Conservation (phyloP, 35 echinoderm and acorn worm species). For the Patiria miniata region DNA sequence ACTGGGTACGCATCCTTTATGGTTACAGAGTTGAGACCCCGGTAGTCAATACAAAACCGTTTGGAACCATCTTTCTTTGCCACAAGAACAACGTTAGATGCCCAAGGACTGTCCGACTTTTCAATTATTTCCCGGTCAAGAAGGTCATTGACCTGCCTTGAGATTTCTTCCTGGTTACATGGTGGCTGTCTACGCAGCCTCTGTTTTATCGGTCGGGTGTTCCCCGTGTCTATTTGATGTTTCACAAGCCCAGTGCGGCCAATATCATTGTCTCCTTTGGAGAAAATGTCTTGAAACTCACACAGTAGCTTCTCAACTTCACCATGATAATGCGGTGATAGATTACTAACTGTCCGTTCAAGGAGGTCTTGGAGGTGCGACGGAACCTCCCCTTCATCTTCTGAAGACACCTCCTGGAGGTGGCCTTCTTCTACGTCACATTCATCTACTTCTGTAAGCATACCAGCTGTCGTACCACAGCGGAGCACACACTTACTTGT, state of each 20-base stretch:
- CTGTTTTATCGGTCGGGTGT: constrained; percentile 45
- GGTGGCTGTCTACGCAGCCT: neutral
- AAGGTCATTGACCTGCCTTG: constrained; percentile 17
- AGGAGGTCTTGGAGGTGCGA: neutral
- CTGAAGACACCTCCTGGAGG: neutral
- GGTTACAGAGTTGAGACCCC: neutral
- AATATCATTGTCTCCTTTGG: constrained; percentile 31
- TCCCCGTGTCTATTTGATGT: constrained; percentile 39
- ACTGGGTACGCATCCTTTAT: too few relatives aligned
- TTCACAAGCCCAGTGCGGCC: constrained; percentile 23
- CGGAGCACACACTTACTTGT: neutral
- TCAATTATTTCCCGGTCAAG: constrained; percentile 25
- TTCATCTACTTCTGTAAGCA: constrained; percentile 14
- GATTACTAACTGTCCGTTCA: neutral
- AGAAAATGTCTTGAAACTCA: too few relatives aligned
- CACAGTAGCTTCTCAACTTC: too few relatives aligned
- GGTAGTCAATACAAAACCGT: constrained; percentile 51
- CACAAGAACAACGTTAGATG: constrained; percentile 46
- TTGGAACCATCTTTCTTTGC: constrained; percentile 54
- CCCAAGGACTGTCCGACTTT: constrained; percentile 50
- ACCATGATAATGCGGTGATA: neutral
- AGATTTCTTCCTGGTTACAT: constrained; percentile 14
- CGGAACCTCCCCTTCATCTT: neutral
- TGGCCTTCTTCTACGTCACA: neutral
- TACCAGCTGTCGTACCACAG: neutral